Evolutionary conservation across 35 echinoderm and acorn worm species (phyloP).

Genomic region (Hemicentrotus pulcherrimus): DNA sequence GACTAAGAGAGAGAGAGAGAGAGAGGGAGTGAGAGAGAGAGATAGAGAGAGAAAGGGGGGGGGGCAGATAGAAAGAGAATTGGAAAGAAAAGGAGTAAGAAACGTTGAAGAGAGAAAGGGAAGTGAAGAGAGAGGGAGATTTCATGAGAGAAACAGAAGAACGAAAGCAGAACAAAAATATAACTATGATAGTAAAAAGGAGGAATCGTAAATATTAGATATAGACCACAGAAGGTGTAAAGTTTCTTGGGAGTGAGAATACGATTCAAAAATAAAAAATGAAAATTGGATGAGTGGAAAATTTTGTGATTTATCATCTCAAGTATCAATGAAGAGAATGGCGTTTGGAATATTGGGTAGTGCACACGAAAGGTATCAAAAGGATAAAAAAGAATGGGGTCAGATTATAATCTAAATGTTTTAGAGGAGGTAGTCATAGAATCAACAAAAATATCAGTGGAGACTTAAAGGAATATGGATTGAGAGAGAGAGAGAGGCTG

Average conservation of each 20-base stretch:
- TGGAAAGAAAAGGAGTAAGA: too few relatives aligned
- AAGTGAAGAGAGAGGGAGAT: not conserved
- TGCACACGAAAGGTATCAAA: too few relatives aligned
- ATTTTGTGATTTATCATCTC: not conserved
- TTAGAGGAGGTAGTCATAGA: not conserved
- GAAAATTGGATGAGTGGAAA: not conserved
- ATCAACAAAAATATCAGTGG: not conserved
- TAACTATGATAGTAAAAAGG: too few relatives aligned
- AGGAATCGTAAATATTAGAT: too few relatives aligned
- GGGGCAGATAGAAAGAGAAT: too few relatives aligned
- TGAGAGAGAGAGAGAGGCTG: not conserved
- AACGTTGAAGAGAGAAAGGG: too few relatives aligned
- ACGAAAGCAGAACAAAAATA: too few relatives aligned
- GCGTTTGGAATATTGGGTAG: not conserved
- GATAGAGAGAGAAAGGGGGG: too few relatives aligned
- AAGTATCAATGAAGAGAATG: not conserved
- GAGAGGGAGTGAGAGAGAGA: not conserved
- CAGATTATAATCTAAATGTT: not conserved
- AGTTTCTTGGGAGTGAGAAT: not conserved
- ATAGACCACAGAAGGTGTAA: too few relatives aligned
- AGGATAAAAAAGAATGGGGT: not conserved
- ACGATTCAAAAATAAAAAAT: not conserved
- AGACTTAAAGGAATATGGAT: too few relatives aligned
- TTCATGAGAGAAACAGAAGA: not conserved
- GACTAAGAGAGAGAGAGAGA: not conserved